These are phyloP conservation scores for Varanus komodoensis DNA, from an alignment of 2,113 vertebrate species.

Conservation along the genomic window DNA sequence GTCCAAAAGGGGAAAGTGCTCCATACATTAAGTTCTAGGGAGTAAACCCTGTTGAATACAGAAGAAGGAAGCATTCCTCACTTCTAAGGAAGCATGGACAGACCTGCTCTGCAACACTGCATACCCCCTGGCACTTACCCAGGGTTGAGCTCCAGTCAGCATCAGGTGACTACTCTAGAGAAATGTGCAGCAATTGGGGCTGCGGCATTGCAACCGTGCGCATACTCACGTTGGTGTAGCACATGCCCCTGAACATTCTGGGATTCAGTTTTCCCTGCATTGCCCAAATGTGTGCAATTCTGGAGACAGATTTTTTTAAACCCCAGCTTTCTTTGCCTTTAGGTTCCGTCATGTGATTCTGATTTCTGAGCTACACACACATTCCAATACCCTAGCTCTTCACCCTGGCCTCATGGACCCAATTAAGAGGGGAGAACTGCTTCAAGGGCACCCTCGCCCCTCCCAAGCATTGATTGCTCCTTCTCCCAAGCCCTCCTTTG, in stretches of 20 bases:
- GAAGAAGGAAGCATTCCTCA: no score
- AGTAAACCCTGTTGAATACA: no score
- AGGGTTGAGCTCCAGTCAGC: background rate
- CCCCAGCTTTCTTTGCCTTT: background rate
- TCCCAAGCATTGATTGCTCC: background rate
- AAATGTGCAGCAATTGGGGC: background rate
- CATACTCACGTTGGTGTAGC: background rate
- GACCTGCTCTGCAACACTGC: background rate
- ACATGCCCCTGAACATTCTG: background rate
- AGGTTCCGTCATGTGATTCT: background rate
- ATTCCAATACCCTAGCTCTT: background rate
- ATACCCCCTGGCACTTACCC: background rate
- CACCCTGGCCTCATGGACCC: background rate
- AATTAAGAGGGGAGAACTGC: background rate
- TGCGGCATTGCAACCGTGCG: background rate
- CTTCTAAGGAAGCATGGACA: background rate
- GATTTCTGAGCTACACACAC: background rate
- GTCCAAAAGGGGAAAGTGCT: no score
- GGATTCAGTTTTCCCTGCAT: background rate
- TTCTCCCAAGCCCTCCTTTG: background rate
- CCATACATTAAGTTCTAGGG: no score
- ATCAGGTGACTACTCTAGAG: background rate
- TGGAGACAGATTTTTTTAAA: background rate
- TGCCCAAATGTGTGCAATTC: background rate
- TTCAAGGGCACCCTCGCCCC: background rate